Conservation (phyloP, 2,113 vertebrate genomes). For the Isichthys henryi region DNA sequence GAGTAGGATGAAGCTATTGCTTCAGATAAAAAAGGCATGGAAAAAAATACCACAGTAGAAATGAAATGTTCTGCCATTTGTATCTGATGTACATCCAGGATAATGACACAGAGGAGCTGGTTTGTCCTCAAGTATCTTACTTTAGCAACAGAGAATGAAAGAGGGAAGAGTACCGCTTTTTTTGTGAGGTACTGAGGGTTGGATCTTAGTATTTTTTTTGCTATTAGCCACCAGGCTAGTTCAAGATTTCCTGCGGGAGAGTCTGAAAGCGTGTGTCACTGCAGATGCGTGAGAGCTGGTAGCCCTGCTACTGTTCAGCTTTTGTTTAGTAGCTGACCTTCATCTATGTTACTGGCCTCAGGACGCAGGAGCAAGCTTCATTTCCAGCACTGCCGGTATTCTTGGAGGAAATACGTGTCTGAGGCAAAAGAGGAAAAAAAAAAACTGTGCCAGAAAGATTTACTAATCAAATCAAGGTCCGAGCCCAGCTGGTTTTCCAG, state of each 20-base stretch:
- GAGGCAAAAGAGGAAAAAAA: neutral
- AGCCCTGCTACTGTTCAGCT: neutral
- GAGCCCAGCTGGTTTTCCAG: neutral
- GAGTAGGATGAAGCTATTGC: neutral
- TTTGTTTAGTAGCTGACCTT: neutral
- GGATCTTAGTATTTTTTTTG: neutral
- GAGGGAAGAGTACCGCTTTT: neutral
- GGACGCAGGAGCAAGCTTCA: neutral
- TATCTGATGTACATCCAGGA: neutral
- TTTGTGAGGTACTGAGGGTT: neutral
- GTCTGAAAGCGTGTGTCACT: neutral
- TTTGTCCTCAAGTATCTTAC: neutral
- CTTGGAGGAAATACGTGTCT: neutral
- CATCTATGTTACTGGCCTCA: neutral
- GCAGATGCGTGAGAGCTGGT: neutral
- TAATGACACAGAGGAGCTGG: neutral
- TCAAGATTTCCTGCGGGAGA: neutral
- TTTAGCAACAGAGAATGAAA: neutral
- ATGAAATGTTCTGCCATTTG: neutral
- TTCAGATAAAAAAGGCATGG: neutral
- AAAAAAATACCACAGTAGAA: neutral
- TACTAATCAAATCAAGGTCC: neutral
- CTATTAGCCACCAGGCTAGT: neutral
- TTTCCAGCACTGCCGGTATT: neutral
- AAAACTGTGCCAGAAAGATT: neutral